Conservation (phyloP, 2,797 vertebrate genomes). For the Mus spretus region DNA sequence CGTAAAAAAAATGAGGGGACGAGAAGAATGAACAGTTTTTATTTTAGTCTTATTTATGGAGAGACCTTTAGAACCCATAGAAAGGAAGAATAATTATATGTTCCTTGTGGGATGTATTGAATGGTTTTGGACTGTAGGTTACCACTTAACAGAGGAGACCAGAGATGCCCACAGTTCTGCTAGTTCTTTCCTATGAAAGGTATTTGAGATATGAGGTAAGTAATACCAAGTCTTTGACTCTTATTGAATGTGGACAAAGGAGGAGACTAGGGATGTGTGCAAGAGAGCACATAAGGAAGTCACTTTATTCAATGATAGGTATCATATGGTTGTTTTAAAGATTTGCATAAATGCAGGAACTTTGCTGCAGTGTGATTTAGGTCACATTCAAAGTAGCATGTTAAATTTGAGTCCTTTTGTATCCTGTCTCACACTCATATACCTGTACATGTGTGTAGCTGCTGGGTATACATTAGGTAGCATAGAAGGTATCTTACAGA, state of each 20-base stretch:
- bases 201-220: not conserved
- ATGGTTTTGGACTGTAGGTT: not conserved
- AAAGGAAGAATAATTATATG: slow-evolving; percentile 8
- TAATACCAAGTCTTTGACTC: not conserved
- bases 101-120: not conserved
- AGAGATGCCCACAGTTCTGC: not conserved
- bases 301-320: not conserved
- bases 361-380: not conserved
- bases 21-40: not conserved
- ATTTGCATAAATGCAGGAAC: not conserved
- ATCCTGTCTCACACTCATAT: not conserved
- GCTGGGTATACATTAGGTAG: not conserved
- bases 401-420: not conserved
- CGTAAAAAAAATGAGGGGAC: slow-evolving; percentile 1
- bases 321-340: slow-evolving; percentile 15
- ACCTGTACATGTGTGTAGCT: not conserved
- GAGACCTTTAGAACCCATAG: not conserved
- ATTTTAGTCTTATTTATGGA: slow-evolving; percentile 22
- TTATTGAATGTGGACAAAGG: not conserved
- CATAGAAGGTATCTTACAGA: not conserved
- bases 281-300: not conserved
- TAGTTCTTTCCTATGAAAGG: not conserved
- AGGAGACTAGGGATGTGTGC: not conserved
- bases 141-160: not conserved
- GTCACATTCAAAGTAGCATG: not conserved